Base-by-base conservation (phyloP, 2,797 vertebrate genomes). In the Jordanella pulchra region DNA sequence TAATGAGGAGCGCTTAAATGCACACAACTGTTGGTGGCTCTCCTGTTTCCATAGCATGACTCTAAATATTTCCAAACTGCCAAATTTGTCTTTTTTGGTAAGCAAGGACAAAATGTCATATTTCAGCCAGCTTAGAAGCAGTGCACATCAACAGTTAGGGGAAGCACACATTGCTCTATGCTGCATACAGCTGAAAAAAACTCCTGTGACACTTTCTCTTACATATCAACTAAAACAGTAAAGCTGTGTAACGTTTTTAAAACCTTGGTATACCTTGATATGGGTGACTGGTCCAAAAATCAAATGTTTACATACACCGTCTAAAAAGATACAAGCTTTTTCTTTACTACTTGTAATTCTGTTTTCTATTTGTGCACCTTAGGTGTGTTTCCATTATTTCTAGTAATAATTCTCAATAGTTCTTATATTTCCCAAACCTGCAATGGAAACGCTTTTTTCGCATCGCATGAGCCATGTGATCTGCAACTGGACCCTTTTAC, bases 51-150 rank as follows among this genome's bases (percentile, higher is more conserved):
- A 39, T 5, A n/a, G 32, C 23, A n/a, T n/a, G 4, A 61, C 7
- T 61, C 21, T 32, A 39, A n/a, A 61, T 14, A 23, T n/a, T 61
- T 39, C 58, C 21, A n/a, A 32, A 23, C 58, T 3, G 11, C 11
- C 32, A 61, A 61, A 61, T 61, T 39, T 35, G 23, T 61, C 58
- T n/a, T 28, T 58, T 61, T 61, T 39, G 13, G 5, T 39, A 23
- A 21, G 10, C 18, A 32, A 60, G 10, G 10, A 35, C 18, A 35
- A 0, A 1, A 9, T 21, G 17, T 32, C 32, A 35, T 32, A 11
- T 61, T 61, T 61, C 58, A n/a, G 58, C 32, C 35, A 63, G 35
- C 35, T 63, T 35, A 42, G 42, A 7, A 63, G 32, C 35, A 61
- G 51, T 25, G 53, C n/a, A 4, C 53, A 3, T 25, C 1, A 27